Evolutionary conservation across 1,140 invertebrate species (phyloP).

Genomic region (Homalodisca vitripennis): DNA sequence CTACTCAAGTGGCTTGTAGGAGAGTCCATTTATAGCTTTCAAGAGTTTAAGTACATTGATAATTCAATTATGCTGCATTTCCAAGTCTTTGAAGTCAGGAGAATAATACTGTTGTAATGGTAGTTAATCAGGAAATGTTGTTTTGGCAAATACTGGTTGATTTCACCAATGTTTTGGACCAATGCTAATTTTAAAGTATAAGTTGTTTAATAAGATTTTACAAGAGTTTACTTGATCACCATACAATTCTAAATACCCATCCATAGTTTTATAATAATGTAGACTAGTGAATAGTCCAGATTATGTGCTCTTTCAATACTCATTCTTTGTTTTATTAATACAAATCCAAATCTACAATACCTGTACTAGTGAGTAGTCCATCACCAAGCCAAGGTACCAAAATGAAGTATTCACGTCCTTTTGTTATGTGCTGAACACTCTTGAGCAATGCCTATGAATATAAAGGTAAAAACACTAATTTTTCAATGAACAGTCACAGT

Average conservation of each 20-base stretch:
- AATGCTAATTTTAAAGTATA: not conserved
- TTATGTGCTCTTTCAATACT: not conserved
- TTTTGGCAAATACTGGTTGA: no score
- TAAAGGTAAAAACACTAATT: not conserved
- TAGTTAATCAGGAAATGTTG: no score
- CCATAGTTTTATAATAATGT: not conserved
- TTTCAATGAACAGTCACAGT: no score
- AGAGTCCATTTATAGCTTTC: no score
- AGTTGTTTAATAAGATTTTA: not conserved
- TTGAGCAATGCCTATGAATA: not conserved
- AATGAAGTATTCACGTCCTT: conserved; percentile 17
- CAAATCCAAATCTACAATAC: not conserved
- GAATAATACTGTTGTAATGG: no score
- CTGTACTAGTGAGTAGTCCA: conserved; percentile 5
- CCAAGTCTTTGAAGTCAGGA: no score
- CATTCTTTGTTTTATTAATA: not conserved
- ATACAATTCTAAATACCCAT: not conserved
- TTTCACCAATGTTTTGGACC: not conserved
- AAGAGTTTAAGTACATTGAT: no score
- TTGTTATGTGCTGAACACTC: conserved; percentile 10
- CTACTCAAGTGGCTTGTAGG: no score
- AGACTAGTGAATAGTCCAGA: not conserved
- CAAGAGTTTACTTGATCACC: not conserved
- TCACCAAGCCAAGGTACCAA: not conserved
- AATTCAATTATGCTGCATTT: no score